Evolutionary conservation across 2,888 invertebrate genomes (phyloP), one percentile per base, ranked within the genome.

Genomic region (Cryptocephalus primarius): DNA sequence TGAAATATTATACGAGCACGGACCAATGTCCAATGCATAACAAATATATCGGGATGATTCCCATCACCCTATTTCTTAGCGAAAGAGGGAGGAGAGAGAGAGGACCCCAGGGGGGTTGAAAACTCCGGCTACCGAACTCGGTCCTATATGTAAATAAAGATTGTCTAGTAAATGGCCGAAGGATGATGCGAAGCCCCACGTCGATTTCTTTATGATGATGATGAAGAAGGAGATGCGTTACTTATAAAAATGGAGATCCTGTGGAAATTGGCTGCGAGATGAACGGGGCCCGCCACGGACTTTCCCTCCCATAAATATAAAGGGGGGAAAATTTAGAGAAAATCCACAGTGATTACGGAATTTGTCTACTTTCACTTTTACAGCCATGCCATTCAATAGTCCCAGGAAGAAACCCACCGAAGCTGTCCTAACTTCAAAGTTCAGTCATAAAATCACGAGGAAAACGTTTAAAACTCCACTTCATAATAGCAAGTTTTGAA

Each of bases 1-100:
- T 68, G 67, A 68, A 68, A 68, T 68, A 68, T 68, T 68, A 68
- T 68, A 64, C 67, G 54, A 51, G 44, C 51, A 48, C 53, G 62
- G 65, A 62, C 60, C 67, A 64, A 60, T 67, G 68, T 67, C 67
- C 67, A 68, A 68, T 68, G 68, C 68, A 68, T 68, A 68, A 66
- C 67, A 68, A 68, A 68, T 67, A 67, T 63, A 54, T 51, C 60
- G 57, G 63, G 65, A 66, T 67, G 64, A 66, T 66, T 64, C 52
- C 64, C 64, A 64, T 63, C 65, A 65, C 63, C 62, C 65, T 64
- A 60, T 62, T 61, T 57, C 59, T 54, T 53, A 48, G 52, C 63
- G 64, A 65, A 64, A 57, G 52, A 57, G 57, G 50, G 55, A 48
- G 54, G 53, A 12, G 36, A 36, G 36, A 44, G 44, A 48, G 43